Evolutionary conservation across 64 coral and sea anemone genomes (phyloP), one percentile per base, ranked within the genome.

Genomic region (Montipora sp.): DNA sequence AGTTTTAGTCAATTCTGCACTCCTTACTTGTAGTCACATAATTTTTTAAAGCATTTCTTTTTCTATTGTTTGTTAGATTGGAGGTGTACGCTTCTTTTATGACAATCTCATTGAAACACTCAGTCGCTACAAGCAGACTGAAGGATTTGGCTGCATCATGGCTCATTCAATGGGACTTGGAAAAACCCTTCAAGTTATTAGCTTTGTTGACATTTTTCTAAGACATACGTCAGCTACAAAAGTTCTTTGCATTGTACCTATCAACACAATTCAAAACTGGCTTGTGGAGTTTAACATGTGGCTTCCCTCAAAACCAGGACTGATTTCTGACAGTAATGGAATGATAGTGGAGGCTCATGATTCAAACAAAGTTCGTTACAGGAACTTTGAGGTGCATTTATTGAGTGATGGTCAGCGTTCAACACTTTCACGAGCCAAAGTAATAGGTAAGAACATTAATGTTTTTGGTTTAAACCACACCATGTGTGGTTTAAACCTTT

Each of bases 261-360:
- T 99, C 58, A 99, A 99, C 47, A 99, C 98, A 9, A 96, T 99
- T 60, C 94, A 96, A 77, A 99, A 99, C 89, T 99, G 98, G 98
- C 78, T 92, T 11, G 90, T 57, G 47, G 98, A 99, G 48, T 96
- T 99, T 61, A 96, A 99, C 77, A 92, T 91, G 71, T 99, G 98
- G 98, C 70, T 99, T 5, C 98, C 98, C 45, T 48, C 60, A 48
- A 91, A 88, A 53, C 90, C 91, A 24, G 68, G 59, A 51, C 65
- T 51, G 16, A 68, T 60, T 20, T 11, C 78, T 0, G 59, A 77
- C 18, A 87, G 87, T 24, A 65, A 95, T 75, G 89, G 79, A 22
- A 67, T 24, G 51, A 18, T 46, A 10, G 85, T 80, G 14, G 88
- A 75, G 2, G 19, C 61, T n/a, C 22, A 43, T 21, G 77, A 75